Percentiles rank a stretch among this genome's conserved stretches.
These are phyloP conservation scores for Colaptes auratus DNA, from an alignment of 2,113 vertebrate species.

Conservation along the genomic window DNA sequence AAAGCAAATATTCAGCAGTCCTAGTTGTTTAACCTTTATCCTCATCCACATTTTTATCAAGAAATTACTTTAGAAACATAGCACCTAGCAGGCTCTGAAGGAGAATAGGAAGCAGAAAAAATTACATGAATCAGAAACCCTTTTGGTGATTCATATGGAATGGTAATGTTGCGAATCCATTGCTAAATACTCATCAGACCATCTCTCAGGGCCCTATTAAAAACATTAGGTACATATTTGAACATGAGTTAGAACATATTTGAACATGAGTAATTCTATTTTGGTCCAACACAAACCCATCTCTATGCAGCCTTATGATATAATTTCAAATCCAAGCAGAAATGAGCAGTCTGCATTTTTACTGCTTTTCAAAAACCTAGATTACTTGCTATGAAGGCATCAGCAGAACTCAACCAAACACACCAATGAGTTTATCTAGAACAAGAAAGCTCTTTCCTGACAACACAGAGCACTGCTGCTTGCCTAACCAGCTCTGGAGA, in stretches of 20 bases:
- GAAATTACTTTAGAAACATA: not conserved
- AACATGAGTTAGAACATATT: not conserved
- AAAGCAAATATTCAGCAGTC: not conserved
- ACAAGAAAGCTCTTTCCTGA: not conserved
- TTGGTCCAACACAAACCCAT: not conserved
- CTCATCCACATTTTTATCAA: not conserved
- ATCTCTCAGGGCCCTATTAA: conserved; percentile 6
- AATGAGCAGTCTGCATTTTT: not conserved
- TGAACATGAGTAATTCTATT: not conserved
- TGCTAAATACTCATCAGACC: conserved; percentile 14
- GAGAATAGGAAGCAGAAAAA: not conserved
- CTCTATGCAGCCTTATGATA: not conserved
- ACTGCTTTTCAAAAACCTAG: not conserved
- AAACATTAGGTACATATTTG: conserved; percentile 29
- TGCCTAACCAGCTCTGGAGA: not conserved
- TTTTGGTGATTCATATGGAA: not conserved
- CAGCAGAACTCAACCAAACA: not conserved
- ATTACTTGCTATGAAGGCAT: not conserved
- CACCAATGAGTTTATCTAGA: not conserved
- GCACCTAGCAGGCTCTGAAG: not conserved
- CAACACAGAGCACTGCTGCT: not conserved
- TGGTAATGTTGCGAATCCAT: not conserved
- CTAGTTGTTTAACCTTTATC: not conserved
- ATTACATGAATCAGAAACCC: not conserved
- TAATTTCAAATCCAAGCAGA: not conserved